Conservation (phyloP, 1,140 invertebrate genomes). For the Sminthurides bifidus region DNA sequence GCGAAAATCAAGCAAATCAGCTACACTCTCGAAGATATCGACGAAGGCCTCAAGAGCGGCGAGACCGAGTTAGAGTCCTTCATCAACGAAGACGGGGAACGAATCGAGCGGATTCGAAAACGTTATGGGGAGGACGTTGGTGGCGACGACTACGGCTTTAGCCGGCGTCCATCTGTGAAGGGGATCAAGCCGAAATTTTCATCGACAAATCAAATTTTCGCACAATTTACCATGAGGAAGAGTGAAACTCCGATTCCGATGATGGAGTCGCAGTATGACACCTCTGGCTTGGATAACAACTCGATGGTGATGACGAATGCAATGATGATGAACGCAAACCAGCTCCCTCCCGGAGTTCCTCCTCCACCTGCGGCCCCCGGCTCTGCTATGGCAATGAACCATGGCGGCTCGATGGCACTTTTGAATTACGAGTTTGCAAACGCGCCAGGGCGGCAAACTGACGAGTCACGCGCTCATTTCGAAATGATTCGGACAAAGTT, state of each 20-base stretch:
- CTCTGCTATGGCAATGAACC: neutral
- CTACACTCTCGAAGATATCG: constrained; percentile 30
- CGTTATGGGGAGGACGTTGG: constrained; percentile 24
- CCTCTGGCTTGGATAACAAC: too few species aligned
- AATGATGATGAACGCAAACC: too few species aligned
- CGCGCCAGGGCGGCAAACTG: constrained; percentile 26
- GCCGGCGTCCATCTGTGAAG: constrained; percentile 30
- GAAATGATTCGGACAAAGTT: constrained; percentile 31
- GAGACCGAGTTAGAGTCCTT: constrained; percentile 28
- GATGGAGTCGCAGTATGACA: constrained; percentile 29
- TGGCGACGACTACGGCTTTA: constrained; percentile 31
- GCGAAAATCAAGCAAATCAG: constrained; percentile 31
- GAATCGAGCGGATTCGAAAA: constrained; percentile 27
- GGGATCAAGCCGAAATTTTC: constrained; percentile 32
- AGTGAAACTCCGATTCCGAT: constrained; percentile 16
- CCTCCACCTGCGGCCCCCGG: neutral
- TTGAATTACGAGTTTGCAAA: constrained; percentile 28
- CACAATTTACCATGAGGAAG: constrained; percentile 25
- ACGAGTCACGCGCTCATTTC: constrained; percentile 28
- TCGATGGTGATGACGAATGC: too few species aligned
- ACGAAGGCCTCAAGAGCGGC: constrained; percentile 29
- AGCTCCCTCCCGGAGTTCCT: too few species aligned
- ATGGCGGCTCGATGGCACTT: constrained; percentile 9
- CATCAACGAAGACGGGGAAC: constrained; percentile 23
- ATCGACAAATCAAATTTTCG: constrained; percentile 31